These are phyloP conservation scores for Tenebrio molitor DNA, from an alignment of 1,140 invertebrate species.

Conservation along the genomic window DNA sequence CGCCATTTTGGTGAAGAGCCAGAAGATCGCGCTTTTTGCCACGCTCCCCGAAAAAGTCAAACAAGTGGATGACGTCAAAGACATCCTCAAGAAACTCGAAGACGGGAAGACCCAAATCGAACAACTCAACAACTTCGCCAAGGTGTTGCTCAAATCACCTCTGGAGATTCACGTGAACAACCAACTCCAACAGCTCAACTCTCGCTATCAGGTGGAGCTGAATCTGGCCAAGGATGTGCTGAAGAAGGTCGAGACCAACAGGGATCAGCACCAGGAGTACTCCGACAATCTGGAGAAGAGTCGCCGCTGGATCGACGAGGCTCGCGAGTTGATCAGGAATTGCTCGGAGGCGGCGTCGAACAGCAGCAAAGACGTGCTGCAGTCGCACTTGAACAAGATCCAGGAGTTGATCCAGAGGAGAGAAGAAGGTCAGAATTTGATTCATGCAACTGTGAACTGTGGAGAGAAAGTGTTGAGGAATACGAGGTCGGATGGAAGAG, in stretches of 20 bases:
- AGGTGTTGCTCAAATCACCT: conserved; percentile 84
- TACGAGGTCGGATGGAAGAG: conserved; percentile 89
- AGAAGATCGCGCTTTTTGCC: conserved; percentile 86
- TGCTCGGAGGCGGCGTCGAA: conserved; percentile 84
- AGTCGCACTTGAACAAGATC: conserved; percentile 84
- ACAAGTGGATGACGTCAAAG: conserved; percentile 84
- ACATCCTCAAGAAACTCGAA: conserved; percentile 81
- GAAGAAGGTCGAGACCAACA: conserved; percentile 92
- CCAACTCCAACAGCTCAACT: conserved; percentile 91
- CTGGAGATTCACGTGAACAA: conserved; percentile 93
- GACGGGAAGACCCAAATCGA: conserved; percentile 89
- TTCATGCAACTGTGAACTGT: conserved; percentile 91
- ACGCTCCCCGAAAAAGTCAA: conserved; percentile 88
- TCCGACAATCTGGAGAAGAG: conserved; percentile 84
- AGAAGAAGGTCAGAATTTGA: conserved; percentile 91
- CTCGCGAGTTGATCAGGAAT: conserved; percentile 85
- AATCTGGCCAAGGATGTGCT: conserved; percentile 94
- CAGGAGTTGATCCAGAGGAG: conserved; percentile 86
- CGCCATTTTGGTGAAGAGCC: conserved; percentile 91
- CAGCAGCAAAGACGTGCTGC: conserved; percentile 86
- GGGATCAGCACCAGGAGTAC: conserved; percentile 89
- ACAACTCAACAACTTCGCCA: conserved; percentile 84
- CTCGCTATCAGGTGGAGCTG: conserved; percentile 90
- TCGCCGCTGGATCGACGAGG: conserved; percentile 90
- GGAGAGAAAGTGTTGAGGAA: conserved; percentile 93